These are phyloP conservation scores for Deroplatys truncata DNA, from an alignment of 2,888 invertebrate genomes.

Conservation along the genomic window DNA sequence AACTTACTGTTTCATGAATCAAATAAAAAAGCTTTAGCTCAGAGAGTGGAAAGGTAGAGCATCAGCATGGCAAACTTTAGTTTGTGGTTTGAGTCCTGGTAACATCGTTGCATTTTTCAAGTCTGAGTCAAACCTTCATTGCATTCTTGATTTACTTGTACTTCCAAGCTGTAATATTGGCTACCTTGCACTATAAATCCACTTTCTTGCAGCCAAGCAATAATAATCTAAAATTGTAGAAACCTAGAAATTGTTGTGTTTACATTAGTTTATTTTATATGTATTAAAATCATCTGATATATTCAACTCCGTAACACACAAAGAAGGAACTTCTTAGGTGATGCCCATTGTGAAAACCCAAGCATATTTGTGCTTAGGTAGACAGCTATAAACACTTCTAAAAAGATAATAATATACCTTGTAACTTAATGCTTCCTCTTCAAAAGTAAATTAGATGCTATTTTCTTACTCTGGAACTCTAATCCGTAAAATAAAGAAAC, in stretches of 20 bases:
- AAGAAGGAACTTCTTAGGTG: neutral
- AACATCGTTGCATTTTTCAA: neutral
- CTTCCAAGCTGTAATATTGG: neutral
- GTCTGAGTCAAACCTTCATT: neutral
- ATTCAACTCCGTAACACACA: neutral
- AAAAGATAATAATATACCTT: neutral
- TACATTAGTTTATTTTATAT: neutral
- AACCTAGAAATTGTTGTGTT: neutral
- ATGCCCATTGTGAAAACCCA: neutral
- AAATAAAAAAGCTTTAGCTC: too few species aligned
- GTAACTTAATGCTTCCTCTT: too few species aligned
- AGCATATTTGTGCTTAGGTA: neutral
- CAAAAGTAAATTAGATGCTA: too few species aligned
- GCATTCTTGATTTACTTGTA: neutral
- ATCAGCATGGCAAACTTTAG: too few species aligned
- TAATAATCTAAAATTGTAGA: neutral
- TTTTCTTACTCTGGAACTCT: too few species aligned
- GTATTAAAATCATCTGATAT: neutral
- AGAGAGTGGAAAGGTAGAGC: too few species aligned
- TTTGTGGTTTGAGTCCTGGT: too few species aligned
- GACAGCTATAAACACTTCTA: neutral
- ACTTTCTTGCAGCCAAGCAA: neutral
- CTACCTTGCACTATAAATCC: neutral
- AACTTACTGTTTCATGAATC: too few species aligned
- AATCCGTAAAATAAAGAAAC: too few species aligned